phyloP scores from a whole-genome alignment of 92 coral and sea anemone species.

The Nematostella vectensis region DNA sequence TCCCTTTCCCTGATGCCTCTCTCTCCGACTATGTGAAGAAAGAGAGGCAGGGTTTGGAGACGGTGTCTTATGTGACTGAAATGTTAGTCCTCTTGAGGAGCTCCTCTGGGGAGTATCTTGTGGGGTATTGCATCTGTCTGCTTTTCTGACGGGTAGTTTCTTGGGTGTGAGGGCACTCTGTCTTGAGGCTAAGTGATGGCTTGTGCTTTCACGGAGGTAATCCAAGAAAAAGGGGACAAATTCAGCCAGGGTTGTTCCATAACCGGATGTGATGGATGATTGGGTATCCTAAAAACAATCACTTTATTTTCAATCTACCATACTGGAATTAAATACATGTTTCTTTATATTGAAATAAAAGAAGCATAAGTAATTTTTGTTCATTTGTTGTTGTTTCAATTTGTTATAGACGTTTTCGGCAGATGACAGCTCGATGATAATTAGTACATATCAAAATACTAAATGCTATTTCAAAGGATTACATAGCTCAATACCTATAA shows the following conservation, averaged over 20 bases:
- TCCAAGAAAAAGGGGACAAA: slow-evolving; percentile 84
- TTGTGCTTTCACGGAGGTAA: slow-evolving; percentile 77
- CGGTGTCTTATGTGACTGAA: slow-evolving; percentile 46
- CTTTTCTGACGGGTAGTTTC: slow-evolving; percentile 23
- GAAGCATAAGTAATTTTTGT: too few species aligned
- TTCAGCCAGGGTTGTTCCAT: slow-evolving; percentile 38
- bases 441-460: too few species aligned
- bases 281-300: too few species aligned
- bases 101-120: slow-evolving; percentile 21
- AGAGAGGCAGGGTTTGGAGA: slow-evolving; percentile 32
- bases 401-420: too few species aligned
- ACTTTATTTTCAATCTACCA: too few species aligned
- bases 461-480: too few species aligned
- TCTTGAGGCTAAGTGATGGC: slow-evolving; percentile 63
- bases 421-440: too few species aligned
- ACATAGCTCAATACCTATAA: too few species aligned
- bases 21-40: slow-evolving; percentile 27
- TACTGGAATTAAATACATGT: too few species aligned
- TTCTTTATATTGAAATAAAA: too few species aligned
- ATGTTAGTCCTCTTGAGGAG: slow-evolving; percentile 51
- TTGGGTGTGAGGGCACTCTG: slow-evolving; percentile 70
- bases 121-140: slow-evolving; percentile 9
- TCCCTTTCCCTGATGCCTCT: slow-evolving; percentile 23
- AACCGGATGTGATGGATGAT: too few species aligned
- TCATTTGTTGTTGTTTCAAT: too few species aligned